Evolutionary conservation across 2,888 invertebrate genomes (phyloP), one percentile per base, ranked within the genome.

Genomic region (Oscheius sp.): DNA sequence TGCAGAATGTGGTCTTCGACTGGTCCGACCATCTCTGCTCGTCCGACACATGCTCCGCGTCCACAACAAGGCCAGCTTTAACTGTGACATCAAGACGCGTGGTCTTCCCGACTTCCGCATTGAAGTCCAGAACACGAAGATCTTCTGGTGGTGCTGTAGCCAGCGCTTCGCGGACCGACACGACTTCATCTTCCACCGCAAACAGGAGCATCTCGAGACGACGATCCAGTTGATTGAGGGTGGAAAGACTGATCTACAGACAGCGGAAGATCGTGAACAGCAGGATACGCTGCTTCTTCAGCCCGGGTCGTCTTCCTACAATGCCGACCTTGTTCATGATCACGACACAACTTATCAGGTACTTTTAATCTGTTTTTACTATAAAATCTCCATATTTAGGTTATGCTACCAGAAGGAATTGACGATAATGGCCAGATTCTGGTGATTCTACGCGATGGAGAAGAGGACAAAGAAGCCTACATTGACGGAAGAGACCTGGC

Each of bases 11-110:
- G 83, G 84, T 0, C 70, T 87, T 71, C 76, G 79, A 9, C 77
- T 87, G 62, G 80, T 83, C 35, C 75, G 84, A 10, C 87, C 87
- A 4, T 79, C 83, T 9, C 79, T 86, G 9, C 75, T 87, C 10
- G 78, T 87, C 48, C 79, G 85, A 10, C 87, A 87, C 76, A 87
- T 87, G 87, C 77, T 80, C 21, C 78, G 85, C 29, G 84, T 84
- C 7, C 87, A 87, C 70, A 76, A 75, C n/a, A 80, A 80, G 58
- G 68, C 73, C n/a, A 75, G 75, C 57, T 86, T 86, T 72, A 72
- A 71, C 42, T 79, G 79, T 70, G 68, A 80, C 50, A 37, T 75
- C 32, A 47, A 35, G 13, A 60, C 55, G 1, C 53, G 70, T 51
- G 55, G 68, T 60, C n/a, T 76, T n/a, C 58, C 58, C 10, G 57